Base-by-base conservation (phyloP, 2,113 vertebrate species). In the Tragulus kanchil region DNA sequence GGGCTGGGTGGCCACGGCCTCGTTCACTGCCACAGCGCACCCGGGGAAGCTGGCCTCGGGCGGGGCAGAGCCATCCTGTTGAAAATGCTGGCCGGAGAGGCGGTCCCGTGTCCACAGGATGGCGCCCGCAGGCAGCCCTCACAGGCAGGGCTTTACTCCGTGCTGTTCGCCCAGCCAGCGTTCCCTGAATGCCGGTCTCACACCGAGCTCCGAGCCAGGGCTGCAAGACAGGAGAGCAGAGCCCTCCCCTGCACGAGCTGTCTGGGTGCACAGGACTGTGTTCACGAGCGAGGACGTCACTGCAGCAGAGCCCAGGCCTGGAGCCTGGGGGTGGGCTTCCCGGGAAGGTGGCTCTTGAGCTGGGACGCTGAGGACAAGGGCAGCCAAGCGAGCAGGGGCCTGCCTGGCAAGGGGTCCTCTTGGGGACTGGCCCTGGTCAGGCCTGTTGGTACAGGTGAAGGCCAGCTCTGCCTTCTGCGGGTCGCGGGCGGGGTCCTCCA, bases 321-420 rank as follows among this genome's bases (percentile, higher is more conserved):
- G 42, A 87, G 11, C 21, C n/a, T 65, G 50, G 42, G 48, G 73
- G 10, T 6, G 15, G 45, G 64, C n/a, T 94, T 93, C 95, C 75
- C 0, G 0, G 64, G 65, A 83, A 83, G 48, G 31, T 16, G 2
- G 86, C 25, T 83, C 92, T 84, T 48, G 59, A 52, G 36, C 64
- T 85, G 28, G 96, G 75, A n/a, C 42, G 45, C 11, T 1, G 6
- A 56, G 69, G n/a, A 85, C 83, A 94, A 78, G 82, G 85, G 54
- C 82, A 93, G 73, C 56, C 78, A 91, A 42, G n/a, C 61, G 86
- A 26, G 48, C 48, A 67, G 54, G n/a, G 85, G 52, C 77, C 78
- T 77, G 59, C 88, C 67, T 79, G 64, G 50, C 13, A 1, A 50
- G n/a, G n/a, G 78, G 58, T 85, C 78, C 31, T 82, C 62, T 79